phyloP scores from a whole-genome alignment of 1,140 invertebrate genomes.

The Aphelinus certus region DNA sequence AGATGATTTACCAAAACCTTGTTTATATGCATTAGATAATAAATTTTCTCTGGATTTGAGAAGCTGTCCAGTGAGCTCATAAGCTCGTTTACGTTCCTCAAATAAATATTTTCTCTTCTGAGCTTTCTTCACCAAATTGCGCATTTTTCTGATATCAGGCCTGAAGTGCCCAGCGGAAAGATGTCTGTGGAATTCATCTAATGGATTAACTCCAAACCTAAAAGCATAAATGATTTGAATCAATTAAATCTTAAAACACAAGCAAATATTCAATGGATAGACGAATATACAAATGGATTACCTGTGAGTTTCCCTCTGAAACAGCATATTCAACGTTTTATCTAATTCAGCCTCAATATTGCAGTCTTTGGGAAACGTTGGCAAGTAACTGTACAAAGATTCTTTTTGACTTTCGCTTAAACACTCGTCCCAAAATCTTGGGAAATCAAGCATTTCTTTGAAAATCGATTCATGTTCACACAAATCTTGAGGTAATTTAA shows the following conservation, averaged over 20 bases:
- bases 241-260: neutral
- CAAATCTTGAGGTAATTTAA: conserved; percentile 67
- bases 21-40: conserved; percentile 68
- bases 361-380: conserved; percentile 70
- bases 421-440: conserved; percentile 66
- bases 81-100: conserved; percentile 67
- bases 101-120: conserved; percentile 75
- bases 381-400: conserved; percentile 64
- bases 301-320: conserved; percentile 71
- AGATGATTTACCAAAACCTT: conserved; percentile 64
- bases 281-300: conserved; percentile 48
- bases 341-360: conserved; percentile 69
- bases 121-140: conserved; percentile 72
- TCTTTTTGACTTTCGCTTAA: conserved; percentile 66
- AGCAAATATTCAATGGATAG: neutral
- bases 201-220: conserved; percentile 60
- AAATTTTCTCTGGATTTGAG: conserved; percentile 76
- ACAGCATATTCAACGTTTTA: conserved; percentile 69
- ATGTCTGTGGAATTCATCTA: conserved; percentile 69
- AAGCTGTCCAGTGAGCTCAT: conserved; percentile 69
- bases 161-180: conserved; percentile 73
- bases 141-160: conserved; percentile 69
- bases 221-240: conserved; percentile 45
- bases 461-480: conserved; percentile 69
- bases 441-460: conserved; percentile 67